phyloP scores from a whole-genome alignment of 2,113 vertebrate genomes.

The Otocyon megalotis region DNA sequence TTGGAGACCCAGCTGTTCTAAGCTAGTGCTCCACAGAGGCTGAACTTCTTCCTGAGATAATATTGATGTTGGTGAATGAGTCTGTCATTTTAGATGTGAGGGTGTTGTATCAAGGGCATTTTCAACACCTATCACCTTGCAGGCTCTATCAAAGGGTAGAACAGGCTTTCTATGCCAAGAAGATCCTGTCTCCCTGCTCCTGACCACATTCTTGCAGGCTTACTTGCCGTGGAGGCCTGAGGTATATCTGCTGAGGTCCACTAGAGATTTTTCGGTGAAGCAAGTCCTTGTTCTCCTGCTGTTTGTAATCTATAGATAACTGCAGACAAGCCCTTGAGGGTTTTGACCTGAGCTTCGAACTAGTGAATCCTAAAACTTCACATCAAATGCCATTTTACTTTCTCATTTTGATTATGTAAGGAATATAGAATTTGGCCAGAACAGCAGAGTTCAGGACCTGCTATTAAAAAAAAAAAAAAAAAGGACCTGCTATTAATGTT shows the following conservation, averaged over 20 bases:
- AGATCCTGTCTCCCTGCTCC: background rate
- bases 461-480: no score
- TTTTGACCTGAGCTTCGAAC: slow-evolving; percentile 25
- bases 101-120: background rate
- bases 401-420: background rate
- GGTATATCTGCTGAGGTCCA: background rate
- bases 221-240: background rate
- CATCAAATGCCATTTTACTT: background rate
- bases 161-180: background rate
- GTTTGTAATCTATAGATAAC: background rate
- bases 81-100: background rate
- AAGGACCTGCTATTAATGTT: background rate
- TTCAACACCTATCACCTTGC: background rate
- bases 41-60: background rate
- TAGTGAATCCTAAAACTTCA: slow-evolving; percentile 8
- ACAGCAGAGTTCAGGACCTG: background rate
- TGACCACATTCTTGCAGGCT: background rate
- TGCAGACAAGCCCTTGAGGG: background rate
- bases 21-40: background rate
- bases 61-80: background rate
- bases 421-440: background rate
- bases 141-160: background rate
- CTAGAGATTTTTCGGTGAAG: background rate
- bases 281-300: slow-evolving; percentile 49
- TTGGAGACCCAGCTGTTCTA: background rate